A percentile compares a stretch with the other conserved stretches of the same genome.
Evolutionary conservation across 2,888 invertebrate genomes (phyloP).

Genomic region (Crioceris asparagi): DNA sequence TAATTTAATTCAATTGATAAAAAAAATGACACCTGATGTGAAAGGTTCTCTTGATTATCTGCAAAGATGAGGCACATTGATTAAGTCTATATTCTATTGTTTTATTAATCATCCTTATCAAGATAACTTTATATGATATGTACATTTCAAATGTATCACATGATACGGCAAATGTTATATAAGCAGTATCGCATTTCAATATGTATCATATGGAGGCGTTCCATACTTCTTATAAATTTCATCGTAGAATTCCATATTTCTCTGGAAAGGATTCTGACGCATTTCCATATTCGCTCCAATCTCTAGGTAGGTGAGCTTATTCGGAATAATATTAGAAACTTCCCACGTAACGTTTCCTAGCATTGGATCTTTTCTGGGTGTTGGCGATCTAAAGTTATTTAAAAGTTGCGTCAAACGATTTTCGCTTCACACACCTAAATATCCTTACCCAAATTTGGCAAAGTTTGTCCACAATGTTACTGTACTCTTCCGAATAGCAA

Average conservation of each 20-base stretch:
- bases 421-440: not conserved
- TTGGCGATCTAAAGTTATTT: constrained; percentile 18
- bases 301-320: constrained; percentile 9
- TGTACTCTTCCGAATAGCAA: constrained; percentile 15
- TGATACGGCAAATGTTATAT: no score
- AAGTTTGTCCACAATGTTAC: constrained; percentile 26
- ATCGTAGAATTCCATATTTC: constrained; percentile 20
- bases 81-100: no score
- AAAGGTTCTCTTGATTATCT: no score
- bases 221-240: constrained; percentile 17
- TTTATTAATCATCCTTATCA: no score
- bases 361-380: constrained; percentile 11
- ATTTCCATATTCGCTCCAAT: constrained; percentile 8
- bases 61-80: no score
- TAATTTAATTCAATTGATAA: not conserved
- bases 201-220: constrained; percentile 17
- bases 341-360: constrained; percentile 16
- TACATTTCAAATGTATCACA: no score
- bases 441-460: constrained; percentile 21
- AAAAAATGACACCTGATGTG: not conserved
- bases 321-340: constrained; percentile 1
- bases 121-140: no score
- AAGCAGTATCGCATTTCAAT: no score
- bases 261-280: constrained; percentile 13
- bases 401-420: not conserved